Conservation (phyloP, 2,797 vertebrate genomes). For the Rhynchotus rufescens region DNA sequence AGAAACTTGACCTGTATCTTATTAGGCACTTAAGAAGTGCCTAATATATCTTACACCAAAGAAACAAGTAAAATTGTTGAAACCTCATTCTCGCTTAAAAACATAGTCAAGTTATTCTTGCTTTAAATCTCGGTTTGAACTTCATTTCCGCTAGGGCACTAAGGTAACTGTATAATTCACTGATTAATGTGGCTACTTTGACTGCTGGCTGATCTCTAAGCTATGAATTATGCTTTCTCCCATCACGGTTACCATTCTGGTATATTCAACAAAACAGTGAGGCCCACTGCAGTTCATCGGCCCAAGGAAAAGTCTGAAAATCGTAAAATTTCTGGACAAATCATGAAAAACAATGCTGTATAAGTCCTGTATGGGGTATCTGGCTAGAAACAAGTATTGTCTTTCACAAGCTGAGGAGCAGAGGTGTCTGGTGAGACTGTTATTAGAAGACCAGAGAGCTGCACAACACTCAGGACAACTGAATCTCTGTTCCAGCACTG, state of each 20-base stretch:
- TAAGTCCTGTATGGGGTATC: background rate
- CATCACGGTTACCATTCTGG: background rate
- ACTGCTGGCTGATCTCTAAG: background rate
- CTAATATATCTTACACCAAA: background rate
- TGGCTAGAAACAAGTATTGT: background rate
- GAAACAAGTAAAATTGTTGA: background rate
- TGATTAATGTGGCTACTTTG: background rate
- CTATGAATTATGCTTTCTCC: background rate
- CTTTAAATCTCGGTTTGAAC: background rate
- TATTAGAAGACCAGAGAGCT: too few species aligned
- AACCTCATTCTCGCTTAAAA: background rate
- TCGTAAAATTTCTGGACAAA: background rate
- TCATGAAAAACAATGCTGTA: background rate
- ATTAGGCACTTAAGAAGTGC: background rate
- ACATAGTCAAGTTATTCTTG: background rate
- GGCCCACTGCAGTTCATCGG: background rate
- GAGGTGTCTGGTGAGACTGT: background rate
- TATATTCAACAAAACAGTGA: background rate
- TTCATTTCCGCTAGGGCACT: background rate
- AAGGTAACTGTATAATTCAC: background rate
- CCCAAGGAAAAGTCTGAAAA: background rate
- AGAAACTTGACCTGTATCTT: background rate
- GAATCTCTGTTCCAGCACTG: background rate
- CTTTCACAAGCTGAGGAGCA: background rate
- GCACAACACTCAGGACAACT: background rate